These are phyloP conservation scores for Masticophis lateralis DNA, from an alignment of 2,797 vertebrate genomes.

Conservation along the genomic window DNA sequence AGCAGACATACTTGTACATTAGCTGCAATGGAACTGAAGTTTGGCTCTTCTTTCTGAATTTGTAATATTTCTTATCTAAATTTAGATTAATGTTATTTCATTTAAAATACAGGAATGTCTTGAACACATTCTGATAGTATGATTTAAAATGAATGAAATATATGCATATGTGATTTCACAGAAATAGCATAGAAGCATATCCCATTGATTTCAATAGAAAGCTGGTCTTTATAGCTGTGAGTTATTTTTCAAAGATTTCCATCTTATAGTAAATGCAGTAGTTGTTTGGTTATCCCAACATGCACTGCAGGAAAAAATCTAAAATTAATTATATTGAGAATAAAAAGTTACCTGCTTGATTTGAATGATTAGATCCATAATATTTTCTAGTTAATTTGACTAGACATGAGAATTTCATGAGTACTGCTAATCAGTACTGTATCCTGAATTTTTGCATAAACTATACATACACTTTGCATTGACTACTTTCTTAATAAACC, in stretches of 20 bases:
- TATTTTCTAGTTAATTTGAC: not conserved
- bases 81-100: slow-evolving; percentile 1
- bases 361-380: not conserved
- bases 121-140: not conserved
- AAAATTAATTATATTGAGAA: not conserved
- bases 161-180: not conserved
- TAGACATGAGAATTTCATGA: not conserved
- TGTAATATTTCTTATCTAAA: slow-evolving; percentile 11
- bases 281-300: not conserved
- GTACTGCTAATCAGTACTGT: not conserved
- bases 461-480: not conserved
- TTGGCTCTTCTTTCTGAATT: not conserved
- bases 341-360: not conserved
- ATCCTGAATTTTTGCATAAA: not conserved
- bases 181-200: not conserved
- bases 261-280: not conserved
- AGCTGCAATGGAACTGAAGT: not conserved
- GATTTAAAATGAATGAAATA: not conserved
- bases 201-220: not conserved
- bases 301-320: not conserved
- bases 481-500: not conserved
- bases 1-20: not conserved
- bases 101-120: not conserved
- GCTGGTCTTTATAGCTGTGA: not conserved
- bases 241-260: not conserved